phyloP scores from a whole-genome alignment of 2,888 invertebrate species.

The Idaea biselata region DNA sequence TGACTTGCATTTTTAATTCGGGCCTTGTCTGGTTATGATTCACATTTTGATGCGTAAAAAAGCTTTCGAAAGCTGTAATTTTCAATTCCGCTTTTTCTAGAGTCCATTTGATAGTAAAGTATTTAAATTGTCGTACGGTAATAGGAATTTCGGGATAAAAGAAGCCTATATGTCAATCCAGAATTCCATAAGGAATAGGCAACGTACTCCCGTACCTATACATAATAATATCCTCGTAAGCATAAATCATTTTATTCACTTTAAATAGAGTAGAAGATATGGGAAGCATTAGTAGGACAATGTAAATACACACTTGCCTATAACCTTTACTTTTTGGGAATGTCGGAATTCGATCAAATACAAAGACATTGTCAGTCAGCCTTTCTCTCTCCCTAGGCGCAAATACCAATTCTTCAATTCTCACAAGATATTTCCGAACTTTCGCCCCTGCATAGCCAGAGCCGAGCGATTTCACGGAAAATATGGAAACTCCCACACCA shows the following conservation, averaged over 20 bases:
- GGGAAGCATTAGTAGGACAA: too few species aligned
- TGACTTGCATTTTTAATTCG: background rate
- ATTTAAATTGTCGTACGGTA: too few species aligned
- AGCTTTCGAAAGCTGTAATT: too few species aligned
- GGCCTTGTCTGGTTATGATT: background rate
- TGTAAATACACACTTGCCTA: background rate
- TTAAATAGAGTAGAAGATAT: too few species aligned
- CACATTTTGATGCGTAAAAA: background rate
- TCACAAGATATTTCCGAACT: background rate
- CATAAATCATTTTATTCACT: too few species aligned
- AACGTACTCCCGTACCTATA: too few species aligned
- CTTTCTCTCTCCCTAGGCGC: background rate
- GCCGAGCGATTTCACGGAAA: constrained; percentile 10
- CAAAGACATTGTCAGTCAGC: background rate
- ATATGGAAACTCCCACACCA: constrained; percentile 18
- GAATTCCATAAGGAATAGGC: too few species aligned
- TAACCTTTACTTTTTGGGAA: background rate
- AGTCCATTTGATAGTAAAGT: too few species aligned
- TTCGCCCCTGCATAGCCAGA: background rate
- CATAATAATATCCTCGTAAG: too few species aligned
- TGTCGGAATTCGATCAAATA: background rate
- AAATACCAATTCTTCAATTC: background rate
- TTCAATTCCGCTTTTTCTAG: too few species aligned
- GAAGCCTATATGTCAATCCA: too few species aligned
- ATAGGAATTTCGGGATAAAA: too few species aligned